Evolutionary conservation across 2,888 invertebrate genomes (phyloP).

Genomic region (Cosmia pyralina): DNA sequence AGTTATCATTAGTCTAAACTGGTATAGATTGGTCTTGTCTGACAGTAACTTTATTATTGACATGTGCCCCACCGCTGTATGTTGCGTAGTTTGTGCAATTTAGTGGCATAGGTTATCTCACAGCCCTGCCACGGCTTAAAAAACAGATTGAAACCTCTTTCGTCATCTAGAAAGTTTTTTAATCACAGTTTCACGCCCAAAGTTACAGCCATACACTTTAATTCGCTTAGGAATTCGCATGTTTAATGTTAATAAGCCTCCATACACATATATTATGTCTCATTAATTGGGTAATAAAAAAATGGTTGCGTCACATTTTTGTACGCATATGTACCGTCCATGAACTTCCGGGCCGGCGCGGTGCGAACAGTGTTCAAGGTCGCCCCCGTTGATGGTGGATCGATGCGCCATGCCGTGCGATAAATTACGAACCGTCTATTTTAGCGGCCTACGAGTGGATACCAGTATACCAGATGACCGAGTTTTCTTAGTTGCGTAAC

Average conservation of each 20-base stretch:
- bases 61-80: neutral
- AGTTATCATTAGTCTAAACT: no score
- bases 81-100: conserved; percentile 21
- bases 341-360: conserved; percentile 84
- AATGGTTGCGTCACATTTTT: conserved; percentile 68
- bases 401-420: conserved; percentile 79
- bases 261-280: conserved; percentile 51
- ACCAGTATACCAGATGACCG: conserved; percentile 83
- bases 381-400: conserved; percentile 77
- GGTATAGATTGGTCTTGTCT: neutral
- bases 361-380: conserved; percentile 83
- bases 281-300: conserved; percentile 70
- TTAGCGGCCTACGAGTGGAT: conserved; percentile 78
- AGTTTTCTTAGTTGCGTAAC: conserved; percentile 84
- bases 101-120: conserved; percentile 13
- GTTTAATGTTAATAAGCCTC: conserved; percentile 57
- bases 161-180: conserved; percentile 12
- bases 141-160: neutral
- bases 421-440: conserved; percentile 77
- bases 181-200: conserved; percentile 28
- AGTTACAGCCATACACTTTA: conserved; percentile 28
- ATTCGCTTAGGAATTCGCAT: conserved; percentile 55
- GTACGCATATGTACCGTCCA: conserved; percentile 74
- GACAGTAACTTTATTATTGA: neutral
- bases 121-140: neutral